phyloP scores from a whole-genome alignment of 2,797 vertebrate species.

The Catamblyrhynchus diadema region DNA sequence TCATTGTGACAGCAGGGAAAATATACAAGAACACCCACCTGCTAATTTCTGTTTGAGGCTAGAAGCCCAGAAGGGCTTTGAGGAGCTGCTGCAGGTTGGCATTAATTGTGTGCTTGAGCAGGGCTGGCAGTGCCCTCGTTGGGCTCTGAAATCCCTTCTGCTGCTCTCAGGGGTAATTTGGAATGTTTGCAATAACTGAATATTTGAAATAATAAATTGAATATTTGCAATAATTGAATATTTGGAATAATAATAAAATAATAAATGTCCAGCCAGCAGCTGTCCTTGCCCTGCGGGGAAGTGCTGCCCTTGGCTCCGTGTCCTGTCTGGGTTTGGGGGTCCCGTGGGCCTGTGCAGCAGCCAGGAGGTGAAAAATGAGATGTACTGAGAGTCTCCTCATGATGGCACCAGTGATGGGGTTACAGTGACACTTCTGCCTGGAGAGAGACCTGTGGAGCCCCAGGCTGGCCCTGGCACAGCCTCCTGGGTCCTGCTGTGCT shows the following conservation, averaged over 20 bases:
- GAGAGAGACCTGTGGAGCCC: neutral
- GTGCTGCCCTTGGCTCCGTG: accelerated
- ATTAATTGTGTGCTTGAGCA: accelerated
- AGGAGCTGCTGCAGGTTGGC: neutral
- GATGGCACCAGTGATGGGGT: neutral
- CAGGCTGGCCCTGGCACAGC: neutral
- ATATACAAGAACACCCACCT: neutral
- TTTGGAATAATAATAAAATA: too few species aligned
- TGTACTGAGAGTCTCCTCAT: accelerated
- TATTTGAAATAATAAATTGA: too few species aligned
- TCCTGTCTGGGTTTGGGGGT: too few species aligned
- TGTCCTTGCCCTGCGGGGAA: neutral
- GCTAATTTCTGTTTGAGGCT: neutral
- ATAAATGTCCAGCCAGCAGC: accelerated
- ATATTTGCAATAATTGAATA: too few species aligned
- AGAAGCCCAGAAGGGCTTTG: neutral
- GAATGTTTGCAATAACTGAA: too few species aligned
- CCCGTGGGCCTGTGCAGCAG: accelerated
- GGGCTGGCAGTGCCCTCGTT: accelerated
- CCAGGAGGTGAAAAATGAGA: neutral
- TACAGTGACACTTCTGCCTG: accelerated
- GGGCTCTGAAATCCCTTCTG: accelerated
- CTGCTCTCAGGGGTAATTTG: neutral
- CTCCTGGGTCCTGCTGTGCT: too few species aligned
- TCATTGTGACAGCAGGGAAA: neutral